phyloP scores from a whole-genome alignment of 64 coral and sea anemone species.

The Cladopsammia gracilis region DNA sequence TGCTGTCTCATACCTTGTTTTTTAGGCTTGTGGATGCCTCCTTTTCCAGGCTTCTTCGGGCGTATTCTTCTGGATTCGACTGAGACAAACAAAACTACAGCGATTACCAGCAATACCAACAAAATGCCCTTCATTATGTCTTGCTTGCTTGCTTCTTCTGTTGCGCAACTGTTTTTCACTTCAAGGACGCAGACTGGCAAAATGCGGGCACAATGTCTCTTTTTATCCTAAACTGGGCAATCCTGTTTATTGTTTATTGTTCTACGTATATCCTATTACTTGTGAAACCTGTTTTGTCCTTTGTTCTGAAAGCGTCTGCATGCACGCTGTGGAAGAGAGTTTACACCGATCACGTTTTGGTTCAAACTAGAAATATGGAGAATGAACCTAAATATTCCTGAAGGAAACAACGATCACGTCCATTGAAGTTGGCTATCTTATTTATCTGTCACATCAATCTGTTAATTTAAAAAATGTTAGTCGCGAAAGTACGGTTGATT shows the following conservation, averaged over 20 bases:
- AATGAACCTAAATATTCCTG: too few relatives aligned
- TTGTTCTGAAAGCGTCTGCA: background rate
- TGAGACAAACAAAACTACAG: background rate
- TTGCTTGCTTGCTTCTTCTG: background rate
- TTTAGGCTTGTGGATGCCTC: too few relatives aligned
- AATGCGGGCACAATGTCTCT: background rate
- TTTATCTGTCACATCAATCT: background rate
- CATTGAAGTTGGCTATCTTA: too few relatives aligned
- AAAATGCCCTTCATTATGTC: constrained; percentile 2
- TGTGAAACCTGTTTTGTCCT: background rate
- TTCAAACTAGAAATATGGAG: too few relatives aligned
- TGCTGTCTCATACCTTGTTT: too few relatives aligned
- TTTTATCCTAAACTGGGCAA: too few relatives aligned
- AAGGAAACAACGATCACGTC: too few relatives aligned
- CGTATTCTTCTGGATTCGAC: background rate
- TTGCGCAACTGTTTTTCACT: background rate
- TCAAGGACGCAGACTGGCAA: too few relatives aligned
- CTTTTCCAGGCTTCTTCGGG: background rate
- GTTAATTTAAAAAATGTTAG: background rate
- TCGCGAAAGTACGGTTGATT: too few relatives aligned
- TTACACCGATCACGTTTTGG: too few relatives aligned
- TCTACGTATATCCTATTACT: background rate
- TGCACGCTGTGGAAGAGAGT: too few relatives aligned
- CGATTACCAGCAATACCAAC: constrained; percentile 5
- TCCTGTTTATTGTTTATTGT: too few relatives aligned